Evolutionary conservation across 2,888 invertebrate species (phyloP).

Genomic region (Teleogryllus oceanicus): DNA sequence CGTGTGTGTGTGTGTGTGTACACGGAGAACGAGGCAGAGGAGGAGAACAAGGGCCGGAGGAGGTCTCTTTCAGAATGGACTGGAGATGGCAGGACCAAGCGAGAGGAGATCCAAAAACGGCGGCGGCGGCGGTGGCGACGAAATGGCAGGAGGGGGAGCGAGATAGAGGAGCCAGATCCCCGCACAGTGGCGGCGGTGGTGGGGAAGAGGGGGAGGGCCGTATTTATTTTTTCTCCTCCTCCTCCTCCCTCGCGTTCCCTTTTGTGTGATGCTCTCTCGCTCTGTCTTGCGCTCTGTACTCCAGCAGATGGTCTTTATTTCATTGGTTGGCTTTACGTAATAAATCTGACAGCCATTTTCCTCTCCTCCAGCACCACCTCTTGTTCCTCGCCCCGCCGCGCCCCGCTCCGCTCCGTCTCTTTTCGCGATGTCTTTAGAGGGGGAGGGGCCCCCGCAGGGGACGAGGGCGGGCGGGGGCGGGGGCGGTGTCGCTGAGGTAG

Average conservation of each 20-base stretch:
- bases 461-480: neutral
- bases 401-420: slow-evolving; percentile 28
- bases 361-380: neutral
- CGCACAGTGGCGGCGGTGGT: neutral
- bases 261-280: slow-evolving; percentile 19
- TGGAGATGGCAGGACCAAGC: too few species aligned
- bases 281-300: slow-evolving; percentile 32
- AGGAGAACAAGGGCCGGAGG: too few species aligned
- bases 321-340: slow-evolving; percentile 39
- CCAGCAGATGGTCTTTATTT: slow-evolving; percentile 52
- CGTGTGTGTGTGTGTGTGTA: too few species aligned
- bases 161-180: neutral
- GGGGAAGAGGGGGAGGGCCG: neutral
- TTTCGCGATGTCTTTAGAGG: slow-evolving; percentile 36
- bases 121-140: neutral
- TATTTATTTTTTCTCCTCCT: slow-evolving; percentile 3
- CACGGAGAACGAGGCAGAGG: too few species aligned
- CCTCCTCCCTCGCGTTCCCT: slow-evolving; percentile 42
- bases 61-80: too few species aligned
- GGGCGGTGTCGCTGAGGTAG: slow-evolving; percentile 31
- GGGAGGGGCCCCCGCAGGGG: slow-evolving; percentile 29
- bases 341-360: slow-evolving; percentile 36
- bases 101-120: neutral
- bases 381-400: slow-evolving; percentile 33
- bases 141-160: neutral